Base-by-base conservation (phyloP, 2,113 vertebrate species). In the Epinephelus lanceolatus region DNA sequence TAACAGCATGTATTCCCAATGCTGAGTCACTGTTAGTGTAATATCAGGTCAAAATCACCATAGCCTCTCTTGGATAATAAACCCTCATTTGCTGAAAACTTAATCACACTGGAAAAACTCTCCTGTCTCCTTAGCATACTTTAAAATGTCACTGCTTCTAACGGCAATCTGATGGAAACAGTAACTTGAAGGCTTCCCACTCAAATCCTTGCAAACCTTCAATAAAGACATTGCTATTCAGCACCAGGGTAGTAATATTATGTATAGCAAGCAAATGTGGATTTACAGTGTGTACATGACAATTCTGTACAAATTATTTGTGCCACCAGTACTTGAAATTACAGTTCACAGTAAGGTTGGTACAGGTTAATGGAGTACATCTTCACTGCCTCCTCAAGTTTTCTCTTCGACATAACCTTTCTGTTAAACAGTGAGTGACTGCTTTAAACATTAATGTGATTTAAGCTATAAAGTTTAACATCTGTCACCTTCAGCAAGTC, bases 391-490 rank as follows among this genome's bases (percentile, higher is more conserved):
- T 40, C 77, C 69, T 77, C n/a, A 65, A 47, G 30, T 19, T 5
- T 78, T 56, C 60, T 33, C n/a, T 51, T 49, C 30, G 61, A 7
- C 25, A 11, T 49, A 84, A 72, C 71, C 80, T 80, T 86, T 85
- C 75, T 21, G 30, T 75, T 71, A 60, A 70, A 86, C 65, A 72
- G 37, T 61, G 49, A 69, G 18, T 70, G 25, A 68, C 25, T 52
- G 55, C 59, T 72, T 85, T 83, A 85, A 88, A 91, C 37, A 45
- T 89, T 78, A 83, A 87, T 91, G 77, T 19, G 78, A 84, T 65
- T 76, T 52, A 81, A 74, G 56, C 65, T 49, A 71, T 89, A 77
- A 70, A 79, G 59, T 73, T 90, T 62, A 61, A 78, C 47, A 81
- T 55, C 63, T 0, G 45, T 67, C 73, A 83, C 81, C 63, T 74